Base-by-base conservation (phyloP, 23 tunicate genomes). In the Clavelina lepadiformis region DNA sequence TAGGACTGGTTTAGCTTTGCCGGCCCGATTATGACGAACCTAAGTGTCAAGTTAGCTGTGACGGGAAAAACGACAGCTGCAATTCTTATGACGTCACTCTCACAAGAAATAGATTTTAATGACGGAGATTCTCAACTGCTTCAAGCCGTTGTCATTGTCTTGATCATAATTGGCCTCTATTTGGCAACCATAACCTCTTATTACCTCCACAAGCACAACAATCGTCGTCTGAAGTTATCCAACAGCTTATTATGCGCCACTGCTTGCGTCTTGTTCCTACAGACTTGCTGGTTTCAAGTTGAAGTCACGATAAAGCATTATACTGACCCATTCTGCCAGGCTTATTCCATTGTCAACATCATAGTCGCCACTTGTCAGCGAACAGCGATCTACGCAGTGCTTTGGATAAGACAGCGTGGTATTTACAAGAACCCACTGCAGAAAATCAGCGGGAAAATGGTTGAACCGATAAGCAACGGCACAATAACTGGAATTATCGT, bases 371-470 rank as follows among this genome's bases (percentile, higher is more conserved):
- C 69, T 4, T 30, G 19, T 2, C 68, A 38, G 28, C 49, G 84
- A 23, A 78, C 75, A 3, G 37, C 60, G 31, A 67, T 78, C n/a
- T 78, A 78, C 61, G 30, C 51, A 1, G 65, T 68, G 18, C 33
- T 78, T n/a, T 78, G 84, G 84, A n/a, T 78, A 18, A 59, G 84
- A 31, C 75, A 78, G 33, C 26, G 29, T 18, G 25, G 63, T 7
- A 60, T 78, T 21, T 78, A 78, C 61, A 23, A 30, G 1, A 70
- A 58, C 27, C 65, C 75, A 3, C 35, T 78, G 61, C 65, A 18
- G 19, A 26, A 68, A 19, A 60, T 38, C 3, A 56, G 59, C 26
- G 47, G 44, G 52, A 59, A 33, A 46, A 65, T 25, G 25, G 65
- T 70, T 0, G 45, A 21, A 2, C 24, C 47, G 1, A 45, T 78